Conservation (phyloP, 2,113 vertebrate species). For the Syngnathus floridae region DNA sequence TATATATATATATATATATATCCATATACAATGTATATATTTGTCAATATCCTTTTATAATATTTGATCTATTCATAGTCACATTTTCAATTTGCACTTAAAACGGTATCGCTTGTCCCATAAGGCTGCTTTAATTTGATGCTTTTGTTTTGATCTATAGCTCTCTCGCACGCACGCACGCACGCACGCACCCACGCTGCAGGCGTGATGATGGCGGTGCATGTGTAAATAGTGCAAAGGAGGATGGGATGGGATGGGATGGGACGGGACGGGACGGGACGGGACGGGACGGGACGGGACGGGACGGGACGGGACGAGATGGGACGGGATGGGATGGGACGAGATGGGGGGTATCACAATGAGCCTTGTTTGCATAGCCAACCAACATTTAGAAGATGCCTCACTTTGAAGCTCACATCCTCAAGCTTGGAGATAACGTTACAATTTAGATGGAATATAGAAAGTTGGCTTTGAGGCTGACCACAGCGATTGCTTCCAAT, state of each 20-base stretch:
- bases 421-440: background rate
- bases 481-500: too few species aligned
- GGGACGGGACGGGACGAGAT: background rate
- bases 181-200: background rate
- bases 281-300: background rate
- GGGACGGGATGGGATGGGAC: background rate
- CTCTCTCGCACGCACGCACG: background rate
- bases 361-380: constrained; percentile 5
- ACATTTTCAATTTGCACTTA: constrained; percentile 1
- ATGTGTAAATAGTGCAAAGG: constrained; percentile 5
- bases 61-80: too few species aligned
- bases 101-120: background rate
- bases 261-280: background rate
- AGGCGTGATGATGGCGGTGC: background rate
- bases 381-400: background rate
- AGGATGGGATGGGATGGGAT: background rate
- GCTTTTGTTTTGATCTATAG: constrained; percentile 2
- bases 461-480: too few species aligned
- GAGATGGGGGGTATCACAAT: background rate
- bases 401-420: background rate
- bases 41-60: background rate
- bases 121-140: constrained; percentile 1
- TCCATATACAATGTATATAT: background rate
- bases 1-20: background rate
- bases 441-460: too few species aligned